Evolutionary conservation across 2,797 vertebrate species (phyloP).

Genomic region (Paguma larvata): DNA sequence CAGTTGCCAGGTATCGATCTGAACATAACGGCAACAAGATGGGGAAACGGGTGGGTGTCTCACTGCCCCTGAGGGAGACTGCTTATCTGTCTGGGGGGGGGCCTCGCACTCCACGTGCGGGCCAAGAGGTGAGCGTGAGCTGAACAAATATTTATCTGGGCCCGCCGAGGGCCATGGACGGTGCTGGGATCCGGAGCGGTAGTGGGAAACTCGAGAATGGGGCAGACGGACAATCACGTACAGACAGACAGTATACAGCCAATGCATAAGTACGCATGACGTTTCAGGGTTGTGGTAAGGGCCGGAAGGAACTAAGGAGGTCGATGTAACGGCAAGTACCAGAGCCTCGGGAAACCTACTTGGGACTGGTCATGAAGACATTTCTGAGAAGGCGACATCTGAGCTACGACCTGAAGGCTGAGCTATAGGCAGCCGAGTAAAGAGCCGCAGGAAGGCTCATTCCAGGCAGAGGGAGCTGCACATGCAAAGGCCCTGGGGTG

Average conservation of each 20-base stretch:
- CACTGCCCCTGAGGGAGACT: background rate
- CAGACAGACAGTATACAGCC: background rate
- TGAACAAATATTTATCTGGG: background rate
- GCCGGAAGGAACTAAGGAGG: background rate
- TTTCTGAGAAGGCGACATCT: background rate
- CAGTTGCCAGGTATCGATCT: too few relatives aligned
- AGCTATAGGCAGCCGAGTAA: background rate
- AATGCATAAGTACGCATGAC: background rate
- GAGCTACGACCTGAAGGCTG: background rate
- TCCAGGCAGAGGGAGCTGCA: background rate
- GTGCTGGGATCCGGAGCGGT: background rate
- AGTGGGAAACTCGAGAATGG: background rate
- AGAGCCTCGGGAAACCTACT: too few relatives aligned
- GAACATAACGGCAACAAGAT: background rate
- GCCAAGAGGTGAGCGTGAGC: background rate
- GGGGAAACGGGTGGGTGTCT: background rate
- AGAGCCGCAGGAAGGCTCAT: background rate
- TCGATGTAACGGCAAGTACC: rapidly evolving
- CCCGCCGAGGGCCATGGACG: background rate
- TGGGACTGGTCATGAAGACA: background rate
- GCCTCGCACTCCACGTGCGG: background rate
- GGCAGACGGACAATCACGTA: background rate
- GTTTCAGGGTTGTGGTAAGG: background rate
- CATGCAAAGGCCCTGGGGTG: background rate
- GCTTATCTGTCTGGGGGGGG: background rate